phyloP scores from a whole-genome alignment of 2,797 vertebrate genomes.

The Spatula clypeata region DNA sequence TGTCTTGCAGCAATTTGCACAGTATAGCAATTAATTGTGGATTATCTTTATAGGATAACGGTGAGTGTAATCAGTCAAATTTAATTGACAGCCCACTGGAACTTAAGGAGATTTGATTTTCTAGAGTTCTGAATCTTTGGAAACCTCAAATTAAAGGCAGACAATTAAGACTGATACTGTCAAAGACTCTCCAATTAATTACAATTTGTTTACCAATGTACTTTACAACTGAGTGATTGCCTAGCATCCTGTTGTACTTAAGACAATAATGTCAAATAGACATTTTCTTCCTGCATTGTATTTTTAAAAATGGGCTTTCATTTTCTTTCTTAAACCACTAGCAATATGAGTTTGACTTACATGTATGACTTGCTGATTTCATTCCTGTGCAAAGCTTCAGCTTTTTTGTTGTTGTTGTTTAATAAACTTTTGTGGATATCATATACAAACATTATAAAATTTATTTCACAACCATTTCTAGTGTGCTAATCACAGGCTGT shows the following conservation, averaged over 20 bases:
- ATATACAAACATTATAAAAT: not conserved
- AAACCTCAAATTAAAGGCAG: conserved; percentile 51
- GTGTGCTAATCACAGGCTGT: not conserved
- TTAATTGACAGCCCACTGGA: conserved; percentile 71
- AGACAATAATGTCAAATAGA: not conserved
- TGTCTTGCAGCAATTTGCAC: conserved; percentile 47
- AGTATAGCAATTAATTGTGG: conserved; percentile 56
- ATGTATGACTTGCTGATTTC: not conserved
- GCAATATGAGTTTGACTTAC: not conserved
- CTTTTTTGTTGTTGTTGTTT: not conserved
- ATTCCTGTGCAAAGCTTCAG: not conserved
- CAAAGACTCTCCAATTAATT: conserved; percentile 36
- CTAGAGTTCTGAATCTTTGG: conserved; percentile 41
- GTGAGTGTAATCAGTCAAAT: conserved; percentile 70
- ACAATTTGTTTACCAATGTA: conserved; percentile 24
- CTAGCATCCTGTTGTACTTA: not conserved
- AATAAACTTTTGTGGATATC: not conserved
- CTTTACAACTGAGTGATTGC: not conserved
- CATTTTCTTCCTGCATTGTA: not conserved
- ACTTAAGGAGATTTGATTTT: conserved; percentile 65
- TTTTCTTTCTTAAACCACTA: not conserved
- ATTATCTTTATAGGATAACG: conserved; percentile 50
- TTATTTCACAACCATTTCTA: not conserved
- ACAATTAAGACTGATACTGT: conserved; percentile 42
- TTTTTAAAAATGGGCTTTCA: not conserved